Base-by-base conservation (phyloP, 1,140 invertebrate genomes). In the Euwallacea fornicatus region DNA sequence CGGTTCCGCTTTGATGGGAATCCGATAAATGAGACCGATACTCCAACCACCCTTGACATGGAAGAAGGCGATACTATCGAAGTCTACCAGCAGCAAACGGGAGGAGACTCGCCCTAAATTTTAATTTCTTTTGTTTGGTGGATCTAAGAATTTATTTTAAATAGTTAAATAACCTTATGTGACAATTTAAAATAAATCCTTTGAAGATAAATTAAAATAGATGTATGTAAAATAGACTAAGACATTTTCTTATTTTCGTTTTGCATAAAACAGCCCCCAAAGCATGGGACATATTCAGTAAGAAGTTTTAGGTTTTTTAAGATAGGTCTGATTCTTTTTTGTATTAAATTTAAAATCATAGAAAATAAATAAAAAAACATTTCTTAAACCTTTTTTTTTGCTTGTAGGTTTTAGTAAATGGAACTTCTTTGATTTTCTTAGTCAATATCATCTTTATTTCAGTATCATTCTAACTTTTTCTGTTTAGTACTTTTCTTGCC, bases 51-150 rank as follows among this genome's bases (percentile, higher is more conserved):
- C 54, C 83, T 97, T 76, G 94, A 96, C 78, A 97, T 97, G 94
- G 94, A 97, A 82, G 94, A 97, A 83, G 94, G 93, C 6, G 94
- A 97, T 79, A 95, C 94, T 77, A 97, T 97, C 85, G 95, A 97
- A 85, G 94, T 97, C 64, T 97, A 96, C 82, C 94, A 96, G 83
- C 93, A 96, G 83, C 95, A 97, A 83, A 94, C 93, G 54, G 93
- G 94, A 69, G 94, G 94, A 53, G 69, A 66, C 53, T 75, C 54
- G 16, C 11, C 11, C 16, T 56, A 56, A 56, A 56, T 56, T 56
- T n/a, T 9, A 68, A 69, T 66, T 47, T 42, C 42, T 67, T 67
- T 33, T 33, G 21, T 33, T 33, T 33, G 21, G 21, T 33, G 21
- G 21, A 33, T 33, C 21, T 4, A 42, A 54, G 42, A 42, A 50